A percentile compares a stretch with the other conserved stretches of the same genome.
phyloP scores from a whole-genome alignment of 2,888 invertebrate species.

The Athetis lepigone region DNA sequence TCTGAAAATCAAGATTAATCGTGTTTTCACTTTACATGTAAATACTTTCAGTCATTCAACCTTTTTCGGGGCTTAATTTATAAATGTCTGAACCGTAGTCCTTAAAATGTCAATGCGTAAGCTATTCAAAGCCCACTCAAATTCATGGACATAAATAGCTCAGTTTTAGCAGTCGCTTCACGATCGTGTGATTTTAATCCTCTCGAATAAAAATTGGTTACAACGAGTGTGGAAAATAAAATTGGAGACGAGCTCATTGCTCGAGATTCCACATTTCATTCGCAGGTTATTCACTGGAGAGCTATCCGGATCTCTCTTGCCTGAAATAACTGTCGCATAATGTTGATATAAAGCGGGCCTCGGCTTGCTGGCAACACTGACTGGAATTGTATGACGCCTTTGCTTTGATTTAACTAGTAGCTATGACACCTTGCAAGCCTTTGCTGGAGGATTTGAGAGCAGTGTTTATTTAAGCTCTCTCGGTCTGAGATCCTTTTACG shows the following conservation, averaged over 20 bases:
- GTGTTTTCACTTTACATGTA: slow-evolving; percentile 49
- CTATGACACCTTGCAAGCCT: slow-evolving; percentile 56
- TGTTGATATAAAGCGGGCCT: slow-evolving; percentile 79
- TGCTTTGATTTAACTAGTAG: slow-evolving; percentile 61
- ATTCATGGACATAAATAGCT: slow-evolving; percentile 45
- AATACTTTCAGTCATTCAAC: slow-evolving; percentile 48
- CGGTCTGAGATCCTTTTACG: slow-evolving; percentile 40
- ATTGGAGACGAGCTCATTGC: slow-evolving; percentile 47
- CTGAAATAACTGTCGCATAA: slow-evolving; percentile 87
- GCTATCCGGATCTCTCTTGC: slow-evolving; percentile 78
- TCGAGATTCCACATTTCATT: slow-evolving; percentile 76
- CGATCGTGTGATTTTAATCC: slow-evolving; percentile 49
- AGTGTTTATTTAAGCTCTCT: slow-evolving; percentile 55
- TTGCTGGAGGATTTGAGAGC: slow-evolving; percentile 50
- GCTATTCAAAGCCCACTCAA: slow-evolving; percentile 36
- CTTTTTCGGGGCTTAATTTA: slow-evolving; percentile 57
- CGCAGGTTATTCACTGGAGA: slow-evolving; percentile 78
- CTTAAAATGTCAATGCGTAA: slow-evolving; percentile 52
- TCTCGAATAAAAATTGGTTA: slow-evolving; percentile 40
- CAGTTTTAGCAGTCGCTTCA: slow-evolving; percentile 35
- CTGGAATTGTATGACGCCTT: slow-evolving; percentile 62
- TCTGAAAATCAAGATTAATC: slow-evolving; percentile 56
- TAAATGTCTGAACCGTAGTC: slow-evolving; percentile 47
- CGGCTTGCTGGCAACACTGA: slow-evolving; percentile 69
- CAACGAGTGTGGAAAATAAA: slow-evolving; percentile 49